A percentile compares a stretch with the other conserved stretches of the same genome.
These are phyloP conservation scores for Ectemnius lituratus DNA, from an alignment of 2,888 invertebrate species.

Conservation along the genomic window DNA sequence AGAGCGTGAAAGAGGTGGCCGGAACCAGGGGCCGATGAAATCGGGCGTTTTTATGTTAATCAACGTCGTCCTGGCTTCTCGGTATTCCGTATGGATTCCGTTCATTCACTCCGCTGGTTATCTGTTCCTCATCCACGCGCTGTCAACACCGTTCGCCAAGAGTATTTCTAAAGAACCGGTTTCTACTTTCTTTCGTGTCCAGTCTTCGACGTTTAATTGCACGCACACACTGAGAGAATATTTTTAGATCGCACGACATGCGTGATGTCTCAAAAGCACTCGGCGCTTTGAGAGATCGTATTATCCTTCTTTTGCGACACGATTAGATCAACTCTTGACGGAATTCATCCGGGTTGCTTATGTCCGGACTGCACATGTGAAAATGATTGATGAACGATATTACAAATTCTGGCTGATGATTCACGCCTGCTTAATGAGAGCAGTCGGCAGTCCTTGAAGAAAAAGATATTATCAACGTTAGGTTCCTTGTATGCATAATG, in stretches of 20 bases:
- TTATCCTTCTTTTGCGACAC: too few relatives aligned
- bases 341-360: too few relatives aligned
- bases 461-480: too few relatives aligned
- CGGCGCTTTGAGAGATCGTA: too few relatives aligned
- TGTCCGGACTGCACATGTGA: background rate
- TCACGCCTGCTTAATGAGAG: background rate
- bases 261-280: conserved; percentile 17
- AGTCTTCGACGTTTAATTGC: conserved; percentile 23
- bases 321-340: too few relatives aligned
- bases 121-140: background rate
- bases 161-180: conserved; percentile 34
- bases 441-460: too few relatives aligned
- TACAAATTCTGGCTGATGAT: background rate
- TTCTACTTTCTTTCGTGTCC: conserved; percentile 31
- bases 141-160: conserved; percentile 4
- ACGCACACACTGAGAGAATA: conserved; percentile 19
- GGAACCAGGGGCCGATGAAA: conserved; percentile 12
- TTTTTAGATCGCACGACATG: conserved; percentile 32
- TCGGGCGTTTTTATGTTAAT: conserved; percentile 7
- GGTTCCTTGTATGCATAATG: too few relatives aligned
- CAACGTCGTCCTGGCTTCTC: conserved; percentile 1
- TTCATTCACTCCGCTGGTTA: background rate
- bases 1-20: background rate
- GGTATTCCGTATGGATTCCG: conserved; percentile 4
- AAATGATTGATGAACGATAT: background rate